A percentile compares a stretch with the other conserved stretches of the same genome.
Conservation (phyloP, 2,888 invertebrate species). For the Bimastos eiseni region DNA sequence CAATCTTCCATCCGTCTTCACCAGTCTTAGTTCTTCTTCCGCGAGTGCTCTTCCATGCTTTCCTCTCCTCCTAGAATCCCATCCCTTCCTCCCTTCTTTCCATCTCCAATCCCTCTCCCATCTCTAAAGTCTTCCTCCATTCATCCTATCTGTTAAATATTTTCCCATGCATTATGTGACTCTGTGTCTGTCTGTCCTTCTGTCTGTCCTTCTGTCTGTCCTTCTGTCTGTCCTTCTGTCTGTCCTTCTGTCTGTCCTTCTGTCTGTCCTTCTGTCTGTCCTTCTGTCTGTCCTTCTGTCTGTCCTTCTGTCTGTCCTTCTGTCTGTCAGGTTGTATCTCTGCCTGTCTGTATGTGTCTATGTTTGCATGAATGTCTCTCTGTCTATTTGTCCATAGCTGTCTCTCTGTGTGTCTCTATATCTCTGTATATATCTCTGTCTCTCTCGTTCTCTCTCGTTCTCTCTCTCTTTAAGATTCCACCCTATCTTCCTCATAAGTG, state of each 20-base stretch:
- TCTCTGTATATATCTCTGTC: background rate
- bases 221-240: too few species aligned
- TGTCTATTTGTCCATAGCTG: background rate
- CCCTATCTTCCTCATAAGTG: background rate
- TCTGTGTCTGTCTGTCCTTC: too few species aligned
- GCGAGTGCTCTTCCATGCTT: too few species aligned
- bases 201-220: too few species aligned
- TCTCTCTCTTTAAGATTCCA: background rate
- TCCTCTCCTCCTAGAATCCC: too few species aligned
- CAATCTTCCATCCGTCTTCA: background rate
- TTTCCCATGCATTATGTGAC: too few species aligned
- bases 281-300: too few species aligned
- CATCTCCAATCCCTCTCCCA: background rate
- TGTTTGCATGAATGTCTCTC: background rate
- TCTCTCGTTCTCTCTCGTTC: background rate
- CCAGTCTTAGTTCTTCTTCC: background rate
- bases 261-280: too few species aligned
- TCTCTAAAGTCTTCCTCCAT: too few species aligned
- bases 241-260: too few species aligned
- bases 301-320: too few species aligned
- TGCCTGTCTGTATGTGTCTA: background rate
- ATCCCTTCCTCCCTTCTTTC: background rate
- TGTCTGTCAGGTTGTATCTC: background rate
- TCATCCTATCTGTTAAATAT: too few species aligned
- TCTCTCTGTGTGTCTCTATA: background rate